Evolutionary conservation across 2,113 vertebrate genomes (phyloP).

Genomic region (Ophthalmotilapia sp.): DNA sequence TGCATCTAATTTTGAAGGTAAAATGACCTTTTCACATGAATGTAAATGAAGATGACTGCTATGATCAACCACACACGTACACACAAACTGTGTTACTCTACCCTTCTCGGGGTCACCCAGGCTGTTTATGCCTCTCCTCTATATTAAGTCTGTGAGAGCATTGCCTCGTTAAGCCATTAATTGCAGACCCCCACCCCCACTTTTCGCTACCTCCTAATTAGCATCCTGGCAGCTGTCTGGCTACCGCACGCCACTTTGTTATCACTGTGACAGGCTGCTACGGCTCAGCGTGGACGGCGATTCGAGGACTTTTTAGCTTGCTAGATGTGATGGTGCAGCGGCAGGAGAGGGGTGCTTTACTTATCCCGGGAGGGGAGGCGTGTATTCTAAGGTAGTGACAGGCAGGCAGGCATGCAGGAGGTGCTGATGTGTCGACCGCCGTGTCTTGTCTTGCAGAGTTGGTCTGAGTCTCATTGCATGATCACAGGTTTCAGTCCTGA

Average conservation of each 20-base stretch:
- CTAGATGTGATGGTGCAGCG: not conserved
- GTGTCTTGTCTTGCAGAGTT: not conserved
- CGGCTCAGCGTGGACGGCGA: not conserved
- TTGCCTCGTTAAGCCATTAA: slow-evolving; percentile 52
- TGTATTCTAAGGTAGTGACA: not conserved
- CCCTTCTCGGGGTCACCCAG: not conserved
- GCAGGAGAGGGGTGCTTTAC: not conserved
- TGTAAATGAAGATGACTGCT: not conserved
- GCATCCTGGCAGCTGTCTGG: slow-evolving; percentile 42
- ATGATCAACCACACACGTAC: not conserved
- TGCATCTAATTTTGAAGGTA: not conserved
- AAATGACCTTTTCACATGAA: not conserved
- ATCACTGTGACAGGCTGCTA: not conserved
- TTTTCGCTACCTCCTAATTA: slow-evolving; percentile 22
- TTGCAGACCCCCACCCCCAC: not conserved
- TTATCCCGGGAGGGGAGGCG: not conserved
- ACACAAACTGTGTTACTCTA: not conserved
- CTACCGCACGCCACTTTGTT: slow-evolving; percentile 26
- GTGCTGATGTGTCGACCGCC: not conserved
- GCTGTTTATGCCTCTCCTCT: slow-evolving; percentile 8
- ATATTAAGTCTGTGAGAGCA: slow-evolving; percentile 33
- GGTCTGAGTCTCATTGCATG: not conserved
- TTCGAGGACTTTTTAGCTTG: not conserved
- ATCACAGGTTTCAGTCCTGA: not conserved
- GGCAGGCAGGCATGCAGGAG: not conserved